Evolutionary conservation across 2,113 vertebrate species (phyloP).

Genomic region (Chamaetylas fuelleborni): DNA sequence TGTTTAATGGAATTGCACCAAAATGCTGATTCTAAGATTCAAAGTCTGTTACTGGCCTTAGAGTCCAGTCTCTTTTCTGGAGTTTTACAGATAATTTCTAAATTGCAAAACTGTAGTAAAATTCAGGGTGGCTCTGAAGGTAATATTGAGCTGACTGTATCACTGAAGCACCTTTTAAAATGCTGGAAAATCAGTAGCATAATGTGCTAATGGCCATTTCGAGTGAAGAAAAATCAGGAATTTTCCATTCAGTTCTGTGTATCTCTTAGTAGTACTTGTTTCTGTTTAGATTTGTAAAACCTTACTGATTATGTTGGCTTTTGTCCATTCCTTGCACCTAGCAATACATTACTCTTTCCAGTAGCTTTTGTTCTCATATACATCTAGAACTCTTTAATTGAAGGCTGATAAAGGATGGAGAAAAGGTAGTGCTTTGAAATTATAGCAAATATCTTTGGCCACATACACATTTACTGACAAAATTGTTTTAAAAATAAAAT

Average conservation of each 20-base stretch:
- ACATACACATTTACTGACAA: accelerated
- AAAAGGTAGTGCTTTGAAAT: background rate
- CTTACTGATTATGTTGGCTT: background rate
- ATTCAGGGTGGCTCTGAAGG: background rate
- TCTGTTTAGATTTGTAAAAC: background rate
- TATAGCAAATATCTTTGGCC: background rate
- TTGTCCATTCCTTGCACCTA: background rate
- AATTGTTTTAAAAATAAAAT: background rate
- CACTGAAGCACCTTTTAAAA: background rate
- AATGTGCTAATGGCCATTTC: background rate
- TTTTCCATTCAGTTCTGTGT: background rate
- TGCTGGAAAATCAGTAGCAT: background rate
- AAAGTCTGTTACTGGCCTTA: background rate
- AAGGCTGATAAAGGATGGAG: background rate
- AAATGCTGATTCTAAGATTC: background rate
- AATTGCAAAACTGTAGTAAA: background rate
- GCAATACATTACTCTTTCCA: background rate
- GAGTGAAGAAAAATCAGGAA: accelerated
- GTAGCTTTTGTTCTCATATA: background rate
- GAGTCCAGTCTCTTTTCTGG: background rate
- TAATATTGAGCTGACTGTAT: background rate
- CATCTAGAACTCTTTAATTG: background rate
- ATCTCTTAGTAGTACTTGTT: background rate
- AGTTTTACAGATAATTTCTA: background rate
- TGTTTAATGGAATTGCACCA: background rate